Percentiles rank a stretch among this genome's conserved stretches.
Evolutionary conservation across 2,797 vertebrate genomes (phyloP).

Genomic region (Galagoides demidoff): DNA sequence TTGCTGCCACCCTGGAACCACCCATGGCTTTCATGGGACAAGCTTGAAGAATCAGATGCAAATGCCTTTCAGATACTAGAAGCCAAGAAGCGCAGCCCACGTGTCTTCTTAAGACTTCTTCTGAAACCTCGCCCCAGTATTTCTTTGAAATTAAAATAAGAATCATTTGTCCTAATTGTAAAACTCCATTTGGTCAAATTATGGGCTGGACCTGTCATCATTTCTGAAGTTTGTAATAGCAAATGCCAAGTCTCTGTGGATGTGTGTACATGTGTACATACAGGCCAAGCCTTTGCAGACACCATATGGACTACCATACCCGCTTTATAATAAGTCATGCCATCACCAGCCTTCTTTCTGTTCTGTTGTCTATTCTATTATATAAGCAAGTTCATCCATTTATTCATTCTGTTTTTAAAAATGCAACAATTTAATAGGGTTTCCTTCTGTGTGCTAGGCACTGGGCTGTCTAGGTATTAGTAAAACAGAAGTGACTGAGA

Average conservation of each 20-base stretch:
- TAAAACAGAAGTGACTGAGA: not conserved
- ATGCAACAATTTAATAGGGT: not conserved
- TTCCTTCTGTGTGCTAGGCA: not conserved
- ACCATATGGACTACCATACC: conserved; percentile 4
- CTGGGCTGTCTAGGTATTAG: not conserved
- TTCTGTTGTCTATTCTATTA: conserved; percentile 10
- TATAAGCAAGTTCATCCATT: not conserved
- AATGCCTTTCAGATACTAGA: not conserved
- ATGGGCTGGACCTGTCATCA: not conserved
- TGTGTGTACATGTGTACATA: not conserved
- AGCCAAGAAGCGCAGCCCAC: not conserved
- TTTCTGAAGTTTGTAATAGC: conserved; percentile 48
- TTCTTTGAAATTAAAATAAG: conserved; percentile 33
- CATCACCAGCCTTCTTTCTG: conserved; percentile 9
- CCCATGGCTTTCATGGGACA: not conserved
- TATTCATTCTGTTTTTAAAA: not conserved
- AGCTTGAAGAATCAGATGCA: not conserved
- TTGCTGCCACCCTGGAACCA: not conserved
- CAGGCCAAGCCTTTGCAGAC: conserved; percentile 7
- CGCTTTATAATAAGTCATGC: not conserved
- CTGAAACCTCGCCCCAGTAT: not conserved
- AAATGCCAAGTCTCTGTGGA: not conserved
- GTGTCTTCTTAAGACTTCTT: not conserved
- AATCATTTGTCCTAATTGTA: not conserved
- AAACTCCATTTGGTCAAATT: not conserved